Conservation (phyloP, 2,797 vertebrate genomes). For the Gymnopithys bicolor region DNA sequence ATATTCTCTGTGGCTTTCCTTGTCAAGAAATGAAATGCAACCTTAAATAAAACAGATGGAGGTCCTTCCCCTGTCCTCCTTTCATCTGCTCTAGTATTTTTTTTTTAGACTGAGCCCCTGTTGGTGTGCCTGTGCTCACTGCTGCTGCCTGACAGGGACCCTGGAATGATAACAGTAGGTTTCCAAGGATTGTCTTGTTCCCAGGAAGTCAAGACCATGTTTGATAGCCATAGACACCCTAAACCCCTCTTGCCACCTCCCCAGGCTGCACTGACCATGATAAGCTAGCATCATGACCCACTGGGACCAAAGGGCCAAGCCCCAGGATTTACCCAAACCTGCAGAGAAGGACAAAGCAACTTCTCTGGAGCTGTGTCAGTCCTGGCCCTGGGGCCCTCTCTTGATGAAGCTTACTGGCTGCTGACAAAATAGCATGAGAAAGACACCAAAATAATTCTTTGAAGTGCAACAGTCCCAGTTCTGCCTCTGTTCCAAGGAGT, state of each 20-base stretch:
- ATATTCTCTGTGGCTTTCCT: neutral
- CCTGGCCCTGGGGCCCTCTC: neutral
- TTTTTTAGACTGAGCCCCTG: neutral
- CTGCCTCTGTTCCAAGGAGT: neutral
- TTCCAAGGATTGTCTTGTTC: neutral
- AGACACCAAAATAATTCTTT: neutral
- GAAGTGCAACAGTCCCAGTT: neutral
- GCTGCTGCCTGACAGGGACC: neutral
- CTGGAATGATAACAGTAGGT: neutral
- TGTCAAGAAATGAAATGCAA: neutral
- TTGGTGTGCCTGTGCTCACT: neutral
- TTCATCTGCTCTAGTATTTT: neutral
- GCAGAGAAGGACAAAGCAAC: neutral
- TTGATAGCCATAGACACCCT: fast-evolving
- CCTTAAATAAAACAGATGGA: neutral
- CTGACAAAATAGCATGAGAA: neutral
- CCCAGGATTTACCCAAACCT: neutral
- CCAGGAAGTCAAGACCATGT: neutral
- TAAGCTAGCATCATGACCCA: neutral
- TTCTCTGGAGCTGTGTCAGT: neutral
- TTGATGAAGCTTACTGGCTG: neutral
- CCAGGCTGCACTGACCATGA: too few species aligned
- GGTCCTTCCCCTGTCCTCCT: neutral
- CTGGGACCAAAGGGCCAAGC: neutral
- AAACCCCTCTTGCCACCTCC: neutral